phyloP scores from a whole-genome alignment of 2,888 invertebrate genomes.

The Acheta domesticus region DNA sequence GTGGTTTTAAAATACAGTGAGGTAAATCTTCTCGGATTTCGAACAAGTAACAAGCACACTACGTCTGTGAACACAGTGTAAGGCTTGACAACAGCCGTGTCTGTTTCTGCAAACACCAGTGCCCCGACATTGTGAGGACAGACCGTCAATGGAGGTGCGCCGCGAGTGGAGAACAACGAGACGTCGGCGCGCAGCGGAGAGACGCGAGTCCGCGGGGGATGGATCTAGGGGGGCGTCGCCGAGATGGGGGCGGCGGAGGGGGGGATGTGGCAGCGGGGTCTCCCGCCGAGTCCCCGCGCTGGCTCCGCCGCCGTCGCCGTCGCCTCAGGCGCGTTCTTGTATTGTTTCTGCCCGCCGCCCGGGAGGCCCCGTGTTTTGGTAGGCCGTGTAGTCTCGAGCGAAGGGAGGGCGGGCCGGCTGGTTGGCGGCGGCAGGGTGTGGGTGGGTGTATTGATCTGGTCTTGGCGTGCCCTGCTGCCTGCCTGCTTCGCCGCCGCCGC shows the following conservation, averaged over 20 bases:
- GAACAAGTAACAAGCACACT: no score
- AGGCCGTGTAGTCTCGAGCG: background rate
- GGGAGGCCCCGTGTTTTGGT: background rate
- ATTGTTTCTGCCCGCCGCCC: conserved; percentile 18
- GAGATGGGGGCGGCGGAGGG: background rate
- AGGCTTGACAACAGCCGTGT: no score
- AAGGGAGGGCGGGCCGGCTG: background rate
- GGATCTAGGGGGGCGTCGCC: no score
- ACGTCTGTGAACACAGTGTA: no score
- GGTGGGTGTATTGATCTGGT: conserved; percentile 10
- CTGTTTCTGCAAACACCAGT: no score
- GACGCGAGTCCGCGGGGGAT: no score
- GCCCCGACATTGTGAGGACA: no score
- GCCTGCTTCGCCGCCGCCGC: background rate
- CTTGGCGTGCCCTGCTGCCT: conserved; percentile 2
- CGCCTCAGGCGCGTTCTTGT: background rate
- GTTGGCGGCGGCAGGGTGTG: background rate
- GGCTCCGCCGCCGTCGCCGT: background rate
- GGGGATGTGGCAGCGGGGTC: background rate
- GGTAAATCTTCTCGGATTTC: no score
- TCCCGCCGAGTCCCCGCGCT: background rate
- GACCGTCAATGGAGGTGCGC: no score
- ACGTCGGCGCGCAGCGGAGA: no score
- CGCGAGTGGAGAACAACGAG: no score
- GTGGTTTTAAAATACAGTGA: no score